Evolutionary conservation across 2,113 vertebrate species (phyloP).

Genomic region (Pungitius pungitius): DNA sequence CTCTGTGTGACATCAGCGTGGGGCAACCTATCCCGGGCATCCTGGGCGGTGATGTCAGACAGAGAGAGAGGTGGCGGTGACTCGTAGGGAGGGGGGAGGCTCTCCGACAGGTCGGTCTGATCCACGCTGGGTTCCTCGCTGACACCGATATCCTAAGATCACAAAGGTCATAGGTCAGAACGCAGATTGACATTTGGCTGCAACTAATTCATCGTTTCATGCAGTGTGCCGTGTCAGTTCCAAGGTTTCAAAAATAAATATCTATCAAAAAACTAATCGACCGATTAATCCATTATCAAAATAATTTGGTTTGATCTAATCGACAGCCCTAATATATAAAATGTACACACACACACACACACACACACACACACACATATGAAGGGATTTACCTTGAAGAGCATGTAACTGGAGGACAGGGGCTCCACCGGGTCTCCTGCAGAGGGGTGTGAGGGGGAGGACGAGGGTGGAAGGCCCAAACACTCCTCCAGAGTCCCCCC

Average conservation of each 20-base stretch:
- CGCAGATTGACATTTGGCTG: too few relatives aligned
- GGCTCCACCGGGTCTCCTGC: slow-evolving; percentile 76
- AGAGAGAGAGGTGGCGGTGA: slow-evolving; percentile 76
- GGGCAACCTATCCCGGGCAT: slow-evolving; percentile 70
- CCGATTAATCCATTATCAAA: too few relatives aligned
- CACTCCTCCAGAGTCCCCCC: slow-evolving; percentile 78
- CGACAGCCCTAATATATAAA: too few relatives aligned
- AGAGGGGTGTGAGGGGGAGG: slow-evolving; percentile 74
- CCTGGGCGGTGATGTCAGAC: slow-evolving; percentile 72
- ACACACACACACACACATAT: too few relatives aligned
- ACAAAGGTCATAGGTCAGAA: neutral
- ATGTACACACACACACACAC: too few relatives aligned
- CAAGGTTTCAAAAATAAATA: too few relatives aligned
- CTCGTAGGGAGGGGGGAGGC: slow-evolving; percentile 75
- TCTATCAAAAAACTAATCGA: too few relatives aligned
- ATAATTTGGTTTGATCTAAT: too few relatives aligned
- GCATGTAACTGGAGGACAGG: slow-evolving; percentile 80
- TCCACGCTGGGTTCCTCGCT: slow-evolving; percentile 75
- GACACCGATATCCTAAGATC: slow-evolving; percentile 73
- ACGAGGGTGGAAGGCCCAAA: slow-evolving; percentile 80
- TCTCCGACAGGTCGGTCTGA: slow-evolving; percentile 75
- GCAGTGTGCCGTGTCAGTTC: too few relatives aligned
- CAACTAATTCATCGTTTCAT: too few relatives aligned
- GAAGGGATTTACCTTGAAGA: slow-evolving; percentile 72
- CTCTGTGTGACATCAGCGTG: slow-evolving; percentile 68